Evolutionary conservation across 30 jellyfish, hydroid and myxozoan genomes (phyloP).

Genomic region (Aurelia aurita): DNA sequence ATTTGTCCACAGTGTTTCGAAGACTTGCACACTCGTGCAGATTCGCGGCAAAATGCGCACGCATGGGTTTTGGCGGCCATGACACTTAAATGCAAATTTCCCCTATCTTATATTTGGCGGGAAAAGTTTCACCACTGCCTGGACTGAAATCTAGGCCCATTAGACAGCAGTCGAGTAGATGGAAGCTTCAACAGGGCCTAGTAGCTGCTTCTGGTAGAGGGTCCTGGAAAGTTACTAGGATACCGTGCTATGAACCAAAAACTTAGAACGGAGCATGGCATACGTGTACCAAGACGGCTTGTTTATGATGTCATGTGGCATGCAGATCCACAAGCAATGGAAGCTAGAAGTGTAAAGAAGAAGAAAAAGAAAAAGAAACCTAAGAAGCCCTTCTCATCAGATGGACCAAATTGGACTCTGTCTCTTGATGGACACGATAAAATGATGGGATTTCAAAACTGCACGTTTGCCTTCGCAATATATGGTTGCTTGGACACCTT

Average conservation of each 20-base stretch:
- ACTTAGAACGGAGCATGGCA: constrained; percentile 7
- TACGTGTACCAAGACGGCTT: constrained; percentile 29
- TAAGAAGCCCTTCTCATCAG: constrained; percentile 9
- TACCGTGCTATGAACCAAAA: constrained; percentile 15
- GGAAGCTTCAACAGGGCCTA: no score
- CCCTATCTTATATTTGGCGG: background rate
- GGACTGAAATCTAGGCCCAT: background rate
- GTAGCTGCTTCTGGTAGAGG: background rate
- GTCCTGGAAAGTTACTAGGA: no score
- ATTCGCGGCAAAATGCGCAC: no score
- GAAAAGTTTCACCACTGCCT: background rate
- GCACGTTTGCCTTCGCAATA: constrained; percentile 49
- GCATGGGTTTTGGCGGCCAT: no score
- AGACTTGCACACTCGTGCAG: no score
- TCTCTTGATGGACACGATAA: constrained; percentile 69
- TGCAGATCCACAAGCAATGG: constrained; percentile 26
- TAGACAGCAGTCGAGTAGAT: no score
- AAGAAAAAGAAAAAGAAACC: constrained; percentile 33
- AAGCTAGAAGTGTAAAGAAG: constrained; percentile 5
- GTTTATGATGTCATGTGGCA: constrained; percentile 1
- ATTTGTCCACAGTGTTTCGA: no score
- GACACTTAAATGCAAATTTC: no score
- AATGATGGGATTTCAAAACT: constrained; percentile 56
- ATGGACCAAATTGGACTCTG: constrained; percentile 39
- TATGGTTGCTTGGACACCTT: constrained; percentile 66